These are phyloP conservation scores for Sebastes minor DNA, from an alignment of 2,797 vertebrate genomes.

Conservation along the genomic window DNA sequence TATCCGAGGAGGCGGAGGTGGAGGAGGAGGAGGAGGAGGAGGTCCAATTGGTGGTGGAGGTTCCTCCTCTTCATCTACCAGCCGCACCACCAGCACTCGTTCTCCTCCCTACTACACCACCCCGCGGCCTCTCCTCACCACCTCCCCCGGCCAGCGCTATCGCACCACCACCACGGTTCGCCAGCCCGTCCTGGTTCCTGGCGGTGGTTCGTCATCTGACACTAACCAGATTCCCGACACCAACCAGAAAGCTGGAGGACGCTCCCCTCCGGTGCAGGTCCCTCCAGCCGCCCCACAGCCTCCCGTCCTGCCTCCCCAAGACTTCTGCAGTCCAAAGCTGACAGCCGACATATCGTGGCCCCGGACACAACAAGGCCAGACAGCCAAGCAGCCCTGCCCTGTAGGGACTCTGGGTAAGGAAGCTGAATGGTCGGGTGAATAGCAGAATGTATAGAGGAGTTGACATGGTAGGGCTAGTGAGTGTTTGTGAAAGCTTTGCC, in stretches of 20 bases:
- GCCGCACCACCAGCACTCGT: constrained; percentile 78
- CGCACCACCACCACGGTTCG: constrained; percentile 85
- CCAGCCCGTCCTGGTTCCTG: constrained; percentile 63
- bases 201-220: constrained; percentile 71
- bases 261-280: constrained; percentile 60
- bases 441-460: not conserved
- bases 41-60: constrained; percentile 54
- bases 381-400: constrained; percentile 94
- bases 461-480: not conserved
- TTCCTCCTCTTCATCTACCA: constrained; percentile 72
- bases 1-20: constrained; percentile 48
- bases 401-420: constrained; percentile 78
- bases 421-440: not conserved
- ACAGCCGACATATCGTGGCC: constrained; percentile 95
- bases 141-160: constrained; percentile 86
- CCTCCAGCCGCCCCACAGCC: constrained; percentile 81
- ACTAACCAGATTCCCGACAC: constrained; percentile 81
- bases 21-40: constrained; percentile 40
- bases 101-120: constrained; percentile 83
- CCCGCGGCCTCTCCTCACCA: constrained; percentile 80
- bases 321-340: constrained; percentile 89
- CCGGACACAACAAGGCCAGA: constrained; percentile 92
- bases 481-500: not conserved
- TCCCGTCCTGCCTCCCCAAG: constrained; percentile 84
- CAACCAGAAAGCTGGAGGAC: constrained; percentile 63